Evolutionary conservation across 2,888 invertebrate genomes (phyloP).

Genomic region (Troides aeacus): DNA sequence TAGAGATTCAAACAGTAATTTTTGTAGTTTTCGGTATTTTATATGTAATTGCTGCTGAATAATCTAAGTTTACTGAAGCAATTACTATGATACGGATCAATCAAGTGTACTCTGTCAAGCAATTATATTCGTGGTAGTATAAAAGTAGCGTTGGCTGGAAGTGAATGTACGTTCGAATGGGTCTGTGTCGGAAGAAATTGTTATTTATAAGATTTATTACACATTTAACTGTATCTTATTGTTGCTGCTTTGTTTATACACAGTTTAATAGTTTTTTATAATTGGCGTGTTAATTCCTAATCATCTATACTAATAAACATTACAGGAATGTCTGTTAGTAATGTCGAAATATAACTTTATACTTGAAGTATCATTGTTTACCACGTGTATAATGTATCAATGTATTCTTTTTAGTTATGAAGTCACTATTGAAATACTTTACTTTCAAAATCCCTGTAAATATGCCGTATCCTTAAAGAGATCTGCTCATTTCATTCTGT

Average conservation of each 20-base stretch:
- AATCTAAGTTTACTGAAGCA: conserved; percentile 56
- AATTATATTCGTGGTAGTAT: conserved; percentile 55
- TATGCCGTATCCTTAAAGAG: background rate
- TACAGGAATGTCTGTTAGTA: background rate
- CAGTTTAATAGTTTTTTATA: conserved; percentile 1
- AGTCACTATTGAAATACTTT: background rate
- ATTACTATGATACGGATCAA: conserved; percentile 66
- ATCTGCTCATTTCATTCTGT: background rate
- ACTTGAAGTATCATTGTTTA: background rate
- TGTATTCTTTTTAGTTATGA: too few relatives aligned
- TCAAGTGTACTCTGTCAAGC: conserved; percentile 46
- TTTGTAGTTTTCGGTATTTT: conserved; percentile 26
- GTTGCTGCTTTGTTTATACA: background rate
- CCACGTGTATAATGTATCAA: too few relatives aligned
- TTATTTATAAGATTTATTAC: conserved; percentile 14
- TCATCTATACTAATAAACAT: background rate
- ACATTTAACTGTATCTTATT: background rate
- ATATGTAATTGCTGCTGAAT: conserved; percentile 47
- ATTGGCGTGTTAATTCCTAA: background rate
- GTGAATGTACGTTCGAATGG: conserved; percentile 46
- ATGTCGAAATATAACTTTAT: background rate
- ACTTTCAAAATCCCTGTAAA: background rate
- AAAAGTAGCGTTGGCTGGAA: conserved; percentile 43
- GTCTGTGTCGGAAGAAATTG: conserved; percentile 23
- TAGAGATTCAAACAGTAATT: background rate